Conservation (phyloP, 2,797 vertebrate genomes). For the Acanthiza pusilla region DNA sequence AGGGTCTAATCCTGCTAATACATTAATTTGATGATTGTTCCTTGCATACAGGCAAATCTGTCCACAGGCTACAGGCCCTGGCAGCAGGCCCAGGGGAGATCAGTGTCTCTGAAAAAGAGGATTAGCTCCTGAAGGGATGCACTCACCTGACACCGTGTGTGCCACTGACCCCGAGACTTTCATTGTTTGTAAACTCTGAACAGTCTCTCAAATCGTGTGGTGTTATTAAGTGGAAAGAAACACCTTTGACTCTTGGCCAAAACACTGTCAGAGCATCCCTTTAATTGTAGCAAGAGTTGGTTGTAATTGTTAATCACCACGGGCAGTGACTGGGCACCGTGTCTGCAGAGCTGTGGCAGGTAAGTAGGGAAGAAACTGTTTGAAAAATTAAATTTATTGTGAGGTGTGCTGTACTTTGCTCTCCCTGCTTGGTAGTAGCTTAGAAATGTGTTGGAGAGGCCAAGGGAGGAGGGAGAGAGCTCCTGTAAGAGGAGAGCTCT, state of each 20-base stretch:
- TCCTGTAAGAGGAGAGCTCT: not conserved
- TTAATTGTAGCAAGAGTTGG: not conserved
- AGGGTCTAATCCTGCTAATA: not conserved
- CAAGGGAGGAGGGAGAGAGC: not conserved
- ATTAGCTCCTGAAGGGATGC: not conserved
- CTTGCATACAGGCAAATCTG: not conserved
- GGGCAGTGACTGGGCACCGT: not conserved
- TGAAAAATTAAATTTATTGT: not conserved
- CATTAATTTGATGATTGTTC: not conserved
- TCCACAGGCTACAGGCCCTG: not conserved
- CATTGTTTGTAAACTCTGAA: not conserved
- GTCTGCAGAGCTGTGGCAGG: not conserved
- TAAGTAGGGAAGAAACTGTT: not conserved
- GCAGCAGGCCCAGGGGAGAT: not conserved
- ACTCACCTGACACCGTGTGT: fast-evolving
- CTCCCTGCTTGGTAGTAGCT: not conserved
- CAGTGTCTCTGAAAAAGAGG: not conserved
- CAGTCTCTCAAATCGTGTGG: not conserved
- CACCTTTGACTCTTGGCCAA: not conserved
- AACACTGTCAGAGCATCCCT: not conserved
- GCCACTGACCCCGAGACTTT: not conserved
- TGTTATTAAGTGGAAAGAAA: not conserved
- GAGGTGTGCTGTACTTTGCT: not conserved
- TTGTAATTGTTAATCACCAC: not conserved
- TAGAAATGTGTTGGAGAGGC: not conserved